Base-by-base conservation (phyloP, 1,140 invertebrate species). In the Archivesica marissinica region DNA sequence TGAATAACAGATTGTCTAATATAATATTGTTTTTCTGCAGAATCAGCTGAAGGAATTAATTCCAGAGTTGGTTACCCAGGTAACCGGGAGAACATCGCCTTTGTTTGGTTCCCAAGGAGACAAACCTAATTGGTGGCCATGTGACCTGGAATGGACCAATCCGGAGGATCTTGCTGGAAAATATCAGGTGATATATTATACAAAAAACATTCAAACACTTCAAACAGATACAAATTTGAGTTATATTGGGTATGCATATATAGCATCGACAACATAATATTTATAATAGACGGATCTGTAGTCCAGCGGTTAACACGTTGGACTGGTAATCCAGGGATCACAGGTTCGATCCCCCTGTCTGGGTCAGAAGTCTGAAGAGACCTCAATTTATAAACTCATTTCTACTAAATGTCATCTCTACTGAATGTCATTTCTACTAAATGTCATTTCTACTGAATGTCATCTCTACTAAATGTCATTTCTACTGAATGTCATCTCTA, bases 71-170 rank as follows among this genome's bases (percentile, higher is more conserved):
- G 59, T 79, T 25, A 38, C 61, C 77, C 25, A 66, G 77, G 77
- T 66, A 1, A 79, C 77, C n/a, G 77, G 77, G 30, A 47, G 77
- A 33, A 66, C 38, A 28, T 61, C 59, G 17, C 77, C 77, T 4
- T 20, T 28, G 38, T 79, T 79, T 79, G 77, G 77, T 38, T 41
- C 59, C 47, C 7, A 30, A 17, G 9, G 33, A 2, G 38, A 79
- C 30, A 79, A 79, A 79, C 77, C 77, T 66, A 44, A 30, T 25
- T 79, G 77, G 77, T 79, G 77, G 77, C 77, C 77, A n/a, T 41
- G 15, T 41, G n/a, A 41, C 33, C 39, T 79, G 33, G 77, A 79
- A 64, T 79, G 77, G 77, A 68, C 61, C 25, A 64, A 41, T 28
- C 77, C 77, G 33, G 59, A 66, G 35, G 44, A 47, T 17, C 54